These are phyloP conservation scores for Limnothrissa miodon DNA, from an alignment of 2,113 vertebrate genomes.

Conservation along the genomic window DNA sequence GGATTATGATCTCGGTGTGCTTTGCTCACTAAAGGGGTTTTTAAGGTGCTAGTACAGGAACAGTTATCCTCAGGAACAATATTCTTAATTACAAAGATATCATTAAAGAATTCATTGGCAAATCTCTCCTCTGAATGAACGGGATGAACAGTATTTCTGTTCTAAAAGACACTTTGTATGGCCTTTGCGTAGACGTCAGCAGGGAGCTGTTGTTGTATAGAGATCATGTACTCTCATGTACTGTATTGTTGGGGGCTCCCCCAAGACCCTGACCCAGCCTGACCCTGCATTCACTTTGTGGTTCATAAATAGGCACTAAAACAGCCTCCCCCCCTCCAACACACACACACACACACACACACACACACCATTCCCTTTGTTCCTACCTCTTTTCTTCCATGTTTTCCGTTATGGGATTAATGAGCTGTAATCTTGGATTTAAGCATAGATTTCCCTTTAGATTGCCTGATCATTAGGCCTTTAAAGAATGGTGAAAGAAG, in stretches of 20 bases:
- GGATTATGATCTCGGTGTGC: too few species aligned
- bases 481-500: constrained; percentile 43
- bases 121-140: background rate
- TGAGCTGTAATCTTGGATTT: constrained; percentile 42
- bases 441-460: constrained; percentile 55
- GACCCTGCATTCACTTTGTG: background rate
- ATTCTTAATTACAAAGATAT: too few species aligned
- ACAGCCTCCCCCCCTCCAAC: too few species aligned
- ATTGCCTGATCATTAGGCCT: constrained; percentile 53
- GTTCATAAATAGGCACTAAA: background rate
- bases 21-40: too few species aligned
- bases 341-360: too few species aligned
- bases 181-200: too few species aligned
- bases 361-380: background rate
- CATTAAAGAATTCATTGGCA: too few species aligned
- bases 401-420: constrained; percentile 48
- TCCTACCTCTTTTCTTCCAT: constrained; percentile 33
- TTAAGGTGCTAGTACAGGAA: too few species aligned
- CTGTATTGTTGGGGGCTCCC: background rate
- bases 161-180: background rate
- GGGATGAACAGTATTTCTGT: background rate
- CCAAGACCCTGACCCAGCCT: background rate
- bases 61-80: too few species aligned
- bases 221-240: background rate
- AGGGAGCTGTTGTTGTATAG: background rate